Evolutionary conservation across 2,888 invertebrate species (phyloP), one percentile per base, ranked within the genome.

Genomic region (Pharmacophagus antenor): DNA sequence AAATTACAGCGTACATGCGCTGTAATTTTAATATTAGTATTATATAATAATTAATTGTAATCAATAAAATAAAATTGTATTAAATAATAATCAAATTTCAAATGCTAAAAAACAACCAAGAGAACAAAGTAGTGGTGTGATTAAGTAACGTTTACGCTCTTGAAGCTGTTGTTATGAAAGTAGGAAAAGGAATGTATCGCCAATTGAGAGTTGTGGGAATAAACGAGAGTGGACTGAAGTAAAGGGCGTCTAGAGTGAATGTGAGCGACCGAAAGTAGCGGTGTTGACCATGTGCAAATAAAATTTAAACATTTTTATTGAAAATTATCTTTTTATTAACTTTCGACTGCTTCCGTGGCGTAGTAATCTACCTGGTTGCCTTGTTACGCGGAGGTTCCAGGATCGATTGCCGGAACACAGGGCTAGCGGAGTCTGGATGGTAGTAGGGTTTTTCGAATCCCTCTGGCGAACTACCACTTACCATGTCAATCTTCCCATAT

Each of bases 171-270:
- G 20, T 50, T 17, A 52, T 44, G 52, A 58, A 46, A 58, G 52
- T 37, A 58, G 46, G 58, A 52, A 58, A 58, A 52, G 52, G 46
- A 47, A 58, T 52, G 41, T 56, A 51, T 10, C 37, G 18, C n/a
- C 46, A 31, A 46, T 23, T 52, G 37, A 52, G 58, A 46, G 21
- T 46, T 44, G 57, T 22, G 49, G 46, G 57, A 57, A 57, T 51
- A 42, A 57, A 51, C 44, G 50, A 46, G 51, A 57, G 57, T 51
- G 51, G 44, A 51, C 50, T 44, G 23, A 22, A 57, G 31, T 46
- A 46, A 57, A 57, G 51, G 57, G 42, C 57, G 44, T 21, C 25
- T 27, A 44, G 25, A 56, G 27, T 22, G 31, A 52, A 58, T 23
- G 46, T 58, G 31, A 50, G 21, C 20, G 27, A 20, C 20, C 31